phyloP scores from a whole-genome alignment of 2,888 invertebrate species.

The Ichneumoninae sp. region DNA sequence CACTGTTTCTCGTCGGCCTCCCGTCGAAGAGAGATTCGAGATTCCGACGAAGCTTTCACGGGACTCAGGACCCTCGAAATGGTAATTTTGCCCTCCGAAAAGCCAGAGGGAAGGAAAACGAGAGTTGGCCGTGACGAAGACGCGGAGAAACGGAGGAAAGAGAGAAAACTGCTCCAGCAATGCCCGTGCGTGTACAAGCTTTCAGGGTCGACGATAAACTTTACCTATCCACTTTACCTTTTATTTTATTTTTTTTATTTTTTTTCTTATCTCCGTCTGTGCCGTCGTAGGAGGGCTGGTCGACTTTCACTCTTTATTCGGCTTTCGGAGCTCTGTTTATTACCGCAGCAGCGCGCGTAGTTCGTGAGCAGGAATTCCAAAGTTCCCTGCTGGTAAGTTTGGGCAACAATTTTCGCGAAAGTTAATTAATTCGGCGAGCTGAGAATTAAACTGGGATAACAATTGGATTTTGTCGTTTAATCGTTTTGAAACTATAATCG shows the following conservation, averaged over 20 bases:
- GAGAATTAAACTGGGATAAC: neutral
- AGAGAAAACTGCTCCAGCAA: slow-evolving; percentile 31
- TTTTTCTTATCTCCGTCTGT: neutral
- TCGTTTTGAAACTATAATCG: neutral
- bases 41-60: slow-evolving; percentile 54
- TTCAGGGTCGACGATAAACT: slow-evolving; percentile 56
- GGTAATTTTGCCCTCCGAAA: slow-evolving; percentile 59
- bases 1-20: slow-evolving; percentile 15
- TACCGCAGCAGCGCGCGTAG: neutral
- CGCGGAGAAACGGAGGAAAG: slow-evolving; percentile 42
- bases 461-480: neutral
- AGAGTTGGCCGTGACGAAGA: slow-evolving; percentile 27
- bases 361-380: slow-evolving; percentile 30
- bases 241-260: slow-evolving; percentile 4
- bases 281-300: neutral
- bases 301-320: slow-evolving; percentile 2
- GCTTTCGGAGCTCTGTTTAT: neutral
- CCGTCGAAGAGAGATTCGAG: slow-evolving; percentile 53
- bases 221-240: slow-evolving; percentile 52
- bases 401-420: slow-evolving; percentile 27
- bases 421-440: neutral
- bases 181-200: slow-evolving; percentile 60
- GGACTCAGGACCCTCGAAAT: slow-evolving; percentile 61
- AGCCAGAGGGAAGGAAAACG: slow-evolving; percentile 39
- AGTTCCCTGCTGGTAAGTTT: slow-evolving; percentile 19